phyloP scores from a whole-genome alignment of 2,888 invertebrate genomes.

The Perizoma flavofasciatum region DNA sequence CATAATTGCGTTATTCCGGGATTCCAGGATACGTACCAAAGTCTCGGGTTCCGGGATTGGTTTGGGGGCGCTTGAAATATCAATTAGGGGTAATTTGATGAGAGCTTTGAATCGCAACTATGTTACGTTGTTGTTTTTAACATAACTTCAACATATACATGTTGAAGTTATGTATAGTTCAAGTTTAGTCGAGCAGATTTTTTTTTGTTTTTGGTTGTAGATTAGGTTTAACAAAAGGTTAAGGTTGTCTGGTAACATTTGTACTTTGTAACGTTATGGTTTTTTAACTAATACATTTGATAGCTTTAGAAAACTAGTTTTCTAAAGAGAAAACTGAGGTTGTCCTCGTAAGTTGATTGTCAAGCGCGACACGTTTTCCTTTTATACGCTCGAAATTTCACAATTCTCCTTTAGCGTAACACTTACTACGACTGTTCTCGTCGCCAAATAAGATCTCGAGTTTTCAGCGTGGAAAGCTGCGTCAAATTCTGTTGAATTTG shows the following conservation, averaged over 20 bases:
- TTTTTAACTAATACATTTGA: not conserved
- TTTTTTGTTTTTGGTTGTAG: not conserved
- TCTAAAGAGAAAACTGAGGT: not conserved
- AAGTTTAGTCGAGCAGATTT: not conserved
- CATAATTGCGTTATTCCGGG: constrained; percentile 31
- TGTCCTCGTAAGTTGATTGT: not conserved
- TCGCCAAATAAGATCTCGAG: constrained; percentile 5
- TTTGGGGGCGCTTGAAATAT: constrained; percentile 6
- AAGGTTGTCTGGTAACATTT: not conserved
- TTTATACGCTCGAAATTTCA: constrained; percentile 9
- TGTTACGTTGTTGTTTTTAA: constrained; percentile 2
- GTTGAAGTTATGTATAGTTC: not conserved
- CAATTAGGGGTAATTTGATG: constrained; percentile 19
- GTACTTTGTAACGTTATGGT: too few relatives aligned
- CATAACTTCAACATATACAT: too few relatives aligned
- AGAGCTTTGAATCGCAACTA: constrained; percentile 15
- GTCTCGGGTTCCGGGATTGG: not conserved
- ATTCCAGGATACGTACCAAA: not conserved
- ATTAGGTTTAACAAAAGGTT: not conserved
- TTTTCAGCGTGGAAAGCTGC: constrained; percentile 1
- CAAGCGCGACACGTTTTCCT: constrained; percentile 7
- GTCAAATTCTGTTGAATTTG: constrained; percentile 4
- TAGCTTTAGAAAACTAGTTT: not conserved
- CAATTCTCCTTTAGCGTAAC: not conserved
- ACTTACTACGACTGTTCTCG: not conserved